Evolutionary conservation across 2,797 vertebrate species (phyloP).

Genomic region (Anas acuta): DNA sequence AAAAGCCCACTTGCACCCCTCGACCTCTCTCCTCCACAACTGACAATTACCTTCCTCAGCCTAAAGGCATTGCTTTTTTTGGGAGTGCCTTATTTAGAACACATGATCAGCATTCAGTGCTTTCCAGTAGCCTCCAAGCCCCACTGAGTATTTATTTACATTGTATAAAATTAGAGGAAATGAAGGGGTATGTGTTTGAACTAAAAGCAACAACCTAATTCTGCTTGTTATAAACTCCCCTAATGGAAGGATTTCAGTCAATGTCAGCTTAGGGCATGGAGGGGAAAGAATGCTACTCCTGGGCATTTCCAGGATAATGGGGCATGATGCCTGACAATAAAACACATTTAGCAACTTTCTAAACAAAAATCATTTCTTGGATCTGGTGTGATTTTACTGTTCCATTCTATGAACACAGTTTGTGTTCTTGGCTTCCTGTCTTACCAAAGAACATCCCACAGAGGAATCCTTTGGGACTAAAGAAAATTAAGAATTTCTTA

Average conservation of each 20-base stretch:
- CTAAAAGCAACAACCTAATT: constrained; percentile 65
- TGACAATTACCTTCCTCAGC: constrained; percentile 79
- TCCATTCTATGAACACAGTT: not conserved
- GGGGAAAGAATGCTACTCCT: constrained; percentile 43
- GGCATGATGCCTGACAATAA: constrained; percentile 65
- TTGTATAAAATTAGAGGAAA: constrained; percentile 82
- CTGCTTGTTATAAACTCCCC: constrained; percentile 48
- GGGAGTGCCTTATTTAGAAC: constrained; percentile 80
- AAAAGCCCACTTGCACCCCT: constrained; percentile 81
- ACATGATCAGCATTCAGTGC: constrained; percentile 75
- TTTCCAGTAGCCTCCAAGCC: constrained; percentile 78
- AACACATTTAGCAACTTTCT: constrained; percentile 57
- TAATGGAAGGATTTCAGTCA: constrained; percentile 76
- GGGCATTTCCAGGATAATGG: constrained; percentile 68
- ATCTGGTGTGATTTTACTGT: constrained; percentile 28
- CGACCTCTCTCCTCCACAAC: constrained; percentile 77
- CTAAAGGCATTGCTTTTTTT: constrained; percentile 79
- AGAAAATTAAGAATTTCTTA: constrained; percentile 2
- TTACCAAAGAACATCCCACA: not conserved
- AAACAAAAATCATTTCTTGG: constrained; percentile 37
- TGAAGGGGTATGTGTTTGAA: constrained; percentile 78
- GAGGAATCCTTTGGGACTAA: not conserved
- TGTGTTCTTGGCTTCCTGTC: not conserved
- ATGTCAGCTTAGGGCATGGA: constrained; percentile 54
- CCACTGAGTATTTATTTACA: constrained; percentile 81